Percentiles rank a stretch among this genome's conserved stretches.
phyloP scores from a whole-genome alignment of 1,140 invertebrate genomes.

The Brachionus rubens region DNA sequence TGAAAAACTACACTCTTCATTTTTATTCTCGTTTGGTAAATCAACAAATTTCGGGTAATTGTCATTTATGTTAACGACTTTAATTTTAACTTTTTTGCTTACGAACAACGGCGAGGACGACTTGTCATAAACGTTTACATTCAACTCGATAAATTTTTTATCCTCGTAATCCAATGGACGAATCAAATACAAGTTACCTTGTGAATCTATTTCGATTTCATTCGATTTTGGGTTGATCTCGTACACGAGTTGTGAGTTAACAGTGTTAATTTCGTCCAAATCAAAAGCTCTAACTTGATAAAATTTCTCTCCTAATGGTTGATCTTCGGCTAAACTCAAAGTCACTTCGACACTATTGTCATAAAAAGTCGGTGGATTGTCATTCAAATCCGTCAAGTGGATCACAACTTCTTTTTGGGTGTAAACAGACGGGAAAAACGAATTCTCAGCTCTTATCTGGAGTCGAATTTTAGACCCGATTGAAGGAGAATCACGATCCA shows the following conservation, averaged over 20 bases:
- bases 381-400: slow-evolving; percentile 20
- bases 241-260: slow-evolving; percentile 2
- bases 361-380: slow-evolving; percentile 12
- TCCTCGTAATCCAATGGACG: slow-evolving; percentile 8
- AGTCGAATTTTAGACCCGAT: neutral
- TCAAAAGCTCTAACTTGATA: slow-evolving; percentile 38
- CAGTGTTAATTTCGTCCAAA: neutral
- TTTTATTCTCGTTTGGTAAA: slow-evolving; percentile 2
- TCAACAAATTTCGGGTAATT: slow-evolving; percentile 1
- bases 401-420: slow-evolving; percentile 25
- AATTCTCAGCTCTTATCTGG: neutral
- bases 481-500: slow-evolving; percentile 14
- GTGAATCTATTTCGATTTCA: slow-evolving; percentile 2
- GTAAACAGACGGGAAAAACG: neutral
- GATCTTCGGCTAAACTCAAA: slow-evolving; percentile 8
- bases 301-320: neutral
- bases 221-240: neutral
- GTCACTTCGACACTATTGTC: neutral
- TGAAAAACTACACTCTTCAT: neutral
- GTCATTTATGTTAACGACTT: slow-evolving; percentile 23
- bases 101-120: neutral
- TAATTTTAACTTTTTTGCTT: neutral
- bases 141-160: neutral
- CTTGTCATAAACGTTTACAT: neutral
- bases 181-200: slow-evolving; percentile 19